A percentile compares a stretch with the other conserved stretches of the same genome.
These are phyloP conservation scores for Steinernema hermaphroditum DNA, from an alignment of 2,888 invertebrate genomes.

Conservation along the genomic window DNA sequence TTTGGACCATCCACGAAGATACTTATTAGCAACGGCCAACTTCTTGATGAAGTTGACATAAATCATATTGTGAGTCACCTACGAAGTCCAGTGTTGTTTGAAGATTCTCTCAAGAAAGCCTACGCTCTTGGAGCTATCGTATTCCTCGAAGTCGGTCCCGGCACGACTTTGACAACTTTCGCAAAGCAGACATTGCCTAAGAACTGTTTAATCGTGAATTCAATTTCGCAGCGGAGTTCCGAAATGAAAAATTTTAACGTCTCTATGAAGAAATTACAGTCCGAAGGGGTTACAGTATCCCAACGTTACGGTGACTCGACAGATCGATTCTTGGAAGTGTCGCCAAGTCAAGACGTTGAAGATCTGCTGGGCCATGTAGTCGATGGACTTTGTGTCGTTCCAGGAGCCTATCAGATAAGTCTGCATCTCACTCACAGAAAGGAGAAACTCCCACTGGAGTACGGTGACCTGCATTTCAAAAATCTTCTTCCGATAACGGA, in stretches of 20 bases:
- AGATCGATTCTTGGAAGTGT: too few species aligned
- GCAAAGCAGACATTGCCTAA: constrained; percentile 42
- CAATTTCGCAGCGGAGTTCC: neutral
- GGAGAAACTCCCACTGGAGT: neutral
- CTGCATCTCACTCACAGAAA: neutral
- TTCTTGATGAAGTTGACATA: constrained; percentile 42
- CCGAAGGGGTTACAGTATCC: neutral
- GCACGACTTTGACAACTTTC: constrained; percentile 44
- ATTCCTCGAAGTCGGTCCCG: constrained; percentile 55
- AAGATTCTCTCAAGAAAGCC: constrained; percentile 5
- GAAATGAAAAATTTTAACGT: constrained; percentile 2
- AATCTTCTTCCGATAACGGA: constrained; percentile 10
- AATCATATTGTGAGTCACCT: constrained; percentile 50
- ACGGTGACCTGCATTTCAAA: constrained; percentile 15
- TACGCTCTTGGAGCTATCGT: constrained; percentile 37
- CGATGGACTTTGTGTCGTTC: constrained; percentile 8
- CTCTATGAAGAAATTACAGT: neutral
- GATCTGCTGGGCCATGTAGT: constrained; percentile 14
- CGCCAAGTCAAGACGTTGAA: neutral
- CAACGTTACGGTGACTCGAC: too few species aligned
- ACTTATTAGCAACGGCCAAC: constrained; percentile 51
- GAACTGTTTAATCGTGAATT: neutral
- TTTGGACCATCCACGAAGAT: constrained; percentile 33
- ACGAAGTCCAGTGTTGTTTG: constrained; percentile 43
- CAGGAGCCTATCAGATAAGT: constrained; percentile 9